These are phyloP conservation scores for Trichosurus vulpecula DNA, from an alignment of 2,797 vertebrate species.

Conservation along the genomic window DNA sequence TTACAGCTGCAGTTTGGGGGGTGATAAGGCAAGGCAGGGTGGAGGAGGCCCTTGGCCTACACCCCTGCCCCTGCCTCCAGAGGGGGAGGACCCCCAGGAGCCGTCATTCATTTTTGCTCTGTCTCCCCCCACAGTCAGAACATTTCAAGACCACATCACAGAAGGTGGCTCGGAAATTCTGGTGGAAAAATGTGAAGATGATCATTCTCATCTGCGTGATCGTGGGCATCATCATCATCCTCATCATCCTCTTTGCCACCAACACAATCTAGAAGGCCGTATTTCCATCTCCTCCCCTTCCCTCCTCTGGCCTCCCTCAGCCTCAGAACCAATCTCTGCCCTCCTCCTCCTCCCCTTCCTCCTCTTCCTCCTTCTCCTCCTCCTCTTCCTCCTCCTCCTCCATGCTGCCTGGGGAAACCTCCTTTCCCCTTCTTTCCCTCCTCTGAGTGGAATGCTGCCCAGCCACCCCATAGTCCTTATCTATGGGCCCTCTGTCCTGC, in stretches of 20 bases:
- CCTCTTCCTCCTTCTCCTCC: neutral
- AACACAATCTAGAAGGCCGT: slow-evolving; percentile 84
- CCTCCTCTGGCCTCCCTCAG: neutral
- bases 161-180: slow-evolving; percentile 93
- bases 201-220: slow-evolving; percentile 89
- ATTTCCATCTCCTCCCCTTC: neutral
- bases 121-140: slow-evolving; percentile 86
- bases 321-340: neutral
- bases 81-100: neutral
- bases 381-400: neutral
- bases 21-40: neutral
- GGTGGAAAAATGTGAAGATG: slow-evolving; percentile 96
- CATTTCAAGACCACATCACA: slow-evolving; percentile 94
- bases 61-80: neutral
- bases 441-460: slow-evolving; percentile 49
- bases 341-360: neutral
- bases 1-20: neutral
- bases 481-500: neutral
- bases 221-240: slow-evolving; percentile 88
- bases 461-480: neutral
- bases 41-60: neutral
- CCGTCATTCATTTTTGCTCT: neutral
- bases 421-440: neutral
- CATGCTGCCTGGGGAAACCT: neutral
- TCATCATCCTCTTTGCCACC: slow-evolving; percentile 92